Evolutionary conservation across 1,140 invertebrate genomes (phyloP), one percentile per base, ranked within the genome.

Genomic region (Eurosta solidaginis): DNA sequence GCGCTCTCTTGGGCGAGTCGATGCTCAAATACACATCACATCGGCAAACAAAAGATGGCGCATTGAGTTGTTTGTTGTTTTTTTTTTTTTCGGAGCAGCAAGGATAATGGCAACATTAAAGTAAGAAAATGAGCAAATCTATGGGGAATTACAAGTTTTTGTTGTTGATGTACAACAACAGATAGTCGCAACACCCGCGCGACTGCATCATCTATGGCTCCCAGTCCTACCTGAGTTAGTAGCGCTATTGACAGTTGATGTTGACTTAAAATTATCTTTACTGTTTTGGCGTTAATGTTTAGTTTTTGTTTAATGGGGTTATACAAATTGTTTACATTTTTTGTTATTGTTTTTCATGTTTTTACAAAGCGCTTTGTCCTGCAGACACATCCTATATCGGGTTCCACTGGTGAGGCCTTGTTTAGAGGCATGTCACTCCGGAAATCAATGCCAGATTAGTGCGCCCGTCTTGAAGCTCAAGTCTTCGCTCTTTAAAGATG

Each of bases 61-160:
- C 45, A 40, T 20, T 68, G 33, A 68, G 59, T 68, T 68, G 33
- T 68, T 29, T 68, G 36, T 68, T 63, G 50, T 17, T 54, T 52
- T 52, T n/a, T 63, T 20, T 17, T 54, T 52, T 52, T n/a, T 6
- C 10, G 49, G 5, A 22, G 49, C 49, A 52, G 59, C 59, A 68
- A 63, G 49, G 59, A 68, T 68, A 68, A 68, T 68, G 59, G 59
- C 59, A 33, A 68, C 33, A 68, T 68, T 68, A 68, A 29, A 40
- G 59, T 33, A 68, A 68, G 59, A 68, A 68, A 68, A 68, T 20
- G 59, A 68, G 59, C 59, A 68, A 68, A 68, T 68, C 59, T 40
- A 68, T 68, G 59, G 59, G 20, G 59, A 68, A 68, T 68, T 68
- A 68, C 59, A 68, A 36, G 59, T 40, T 36, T 5, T 68, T 63